Conservation (phyloP, 1,140 invertebrate genomes). For the Triops cancriformis region DNA sequence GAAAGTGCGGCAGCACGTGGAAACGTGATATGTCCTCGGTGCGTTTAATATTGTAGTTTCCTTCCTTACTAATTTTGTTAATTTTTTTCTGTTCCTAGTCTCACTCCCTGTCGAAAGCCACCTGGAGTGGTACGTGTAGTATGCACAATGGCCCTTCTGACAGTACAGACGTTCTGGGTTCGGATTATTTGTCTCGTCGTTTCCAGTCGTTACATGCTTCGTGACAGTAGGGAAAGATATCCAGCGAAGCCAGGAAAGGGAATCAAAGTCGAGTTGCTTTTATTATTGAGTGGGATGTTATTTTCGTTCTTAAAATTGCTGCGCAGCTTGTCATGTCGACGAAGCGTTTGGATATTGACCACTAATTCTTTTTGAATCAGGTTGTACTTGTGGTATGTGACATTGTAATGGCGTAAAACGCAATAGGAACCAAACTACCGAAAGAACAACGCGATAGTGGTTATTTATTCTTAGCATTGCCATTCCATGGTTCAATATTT, state of each 20-base stretch:
- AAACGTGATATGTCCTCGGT: slow-evolving; percentile 68
- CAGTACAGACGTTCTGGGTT: not conserved
- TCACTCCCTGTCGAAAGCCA: not conserved
- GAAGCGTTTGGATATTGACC: not conserved
- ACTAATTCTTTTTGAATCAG: not conserved
- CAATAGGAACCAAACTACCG: not conserved
- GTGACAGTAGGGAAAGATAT: not conserved
- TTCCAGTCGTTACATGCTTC: not conserved
- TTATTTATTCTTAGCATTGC: not conserved
- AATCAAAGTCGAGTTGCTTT: not conserved
- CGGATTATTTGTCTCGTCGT: not conserved
- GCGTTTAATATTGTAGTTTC: not conserved
- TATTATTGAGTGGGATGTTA: not conserved
- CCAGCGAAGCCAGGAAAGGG: not conserved
- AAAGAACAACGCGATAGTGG: not conserved
- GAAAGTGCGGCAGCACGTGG: slow-evolving; percentile 62
- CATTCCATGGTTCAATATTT: not conserved
- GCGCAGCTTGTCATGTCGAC: not conserved
- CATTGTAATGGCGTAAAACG: not conserved
- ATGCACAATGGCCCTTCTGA: not conserved
- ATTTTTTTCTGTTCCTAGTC: not conserved
- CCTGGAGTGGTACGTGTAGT: not conserved
- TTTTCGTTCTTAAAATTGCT: not conserved
- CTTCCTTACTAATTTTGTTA: not conserved
- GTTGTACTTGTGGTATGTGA: not conserved